Evolutionary conservation across 2,113 vertebrate genomes (phyloP), one percentile per base, ranked within the genome.

Genomic region (Protomyctophum bolini): DNA sequence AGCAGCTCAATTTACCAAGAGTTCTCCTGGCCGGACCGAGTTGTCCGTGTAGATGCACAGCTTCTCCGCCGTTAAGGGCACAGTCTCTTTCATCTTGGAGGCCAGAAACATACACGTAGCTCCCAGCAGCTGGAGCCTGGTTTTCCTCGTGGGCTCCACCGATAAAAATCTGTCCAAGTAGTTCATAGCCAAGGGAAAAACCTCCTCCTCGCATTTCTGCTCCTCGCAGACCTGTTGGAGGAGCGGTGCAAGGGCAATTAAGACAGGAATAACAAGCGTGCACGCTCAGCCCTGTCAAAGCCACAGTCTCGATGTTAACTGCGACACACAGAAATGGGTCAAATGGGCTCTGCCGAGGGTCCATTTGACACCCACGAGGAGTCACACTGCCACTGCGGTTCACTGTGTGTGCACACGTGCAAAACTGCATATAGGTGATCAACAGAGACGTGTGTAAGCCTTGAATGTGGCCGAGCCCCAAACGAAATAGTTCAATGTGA

Each of bases 71-170:
- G 97, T 98, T 83, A 99, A 85, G 70, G 96, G 97, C 75, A 98
- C 95, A 4, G 97, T 98, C 89, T 99, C 97, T 94, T 98, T 98
- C 97, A 99, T 98, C 93, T 98, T 99, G 59, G 97, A 99, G 68
- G 96, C 97, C 86, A 98, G 93, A 90, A 99, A 99, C 97, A 99
- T 99, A 90, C 97, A 98, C 50, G 96, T 93, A 65, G 97, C 96
- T 89, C 97, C 97, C 59, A 98, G 93, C 87, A 99, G 93, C 91
- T 99, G 97, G 83, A 99, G 93, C 72, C 95, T 91, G 76, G 91
- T 95, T 88, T 99, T 99, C 88, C 94, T 95, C 79, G 96, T 93
- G 63, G 94, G 93, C 88, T 98, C 96, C 58, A 98, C 95, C 28
- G 97, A 98, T 89, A 99, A 92, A 92, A 95, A 97, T 90, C 97